Base-by-base conservation (phyloP, 2,113 vertebrate species). In the Lynx canadensis region DNA sequence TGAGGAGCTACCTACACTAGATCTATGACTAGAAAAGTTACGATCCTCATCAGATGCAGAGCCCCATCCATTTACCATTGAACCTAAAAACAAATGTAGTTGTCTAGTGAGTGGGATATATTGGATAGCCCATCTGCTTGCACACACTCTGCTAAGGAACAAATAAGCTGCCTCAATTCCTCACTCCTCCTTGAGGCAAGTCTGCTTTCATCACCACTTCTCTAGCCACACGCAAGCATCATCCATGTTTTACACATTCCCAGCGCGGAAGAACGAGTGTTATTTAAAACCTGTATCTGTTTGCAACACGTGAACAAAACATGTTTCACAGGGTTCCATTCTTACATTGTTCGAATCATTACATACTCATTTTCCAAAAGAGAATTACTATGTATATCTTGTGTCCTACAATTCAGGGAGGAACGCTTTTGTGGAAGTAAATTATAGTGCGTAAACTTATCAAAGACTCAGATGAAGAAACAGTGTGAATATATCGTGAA, bases 1-100 rank as follows among this genome's bases (percentile, higher is more conserved):
- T 85, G 99, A 99, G 74, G 99, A 99, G 98, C 99, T 99, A 98
- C 99, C 99, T 98, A 99, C 98, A 98, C 99, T 99, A 99, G 99
- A 99, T 99, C 99, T 99, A 99, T 98, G 99, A 99, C 99, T 99
- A 99, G 99, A 99, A 99, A 99, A 99, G 99, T 99, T 99, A 99
- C 98, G 99, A 97, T 99, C 99, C 98, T 99, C 99, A 98, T 99
- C 99, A 97, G 99, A 99, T 98, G 99, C 99, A 95, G 99, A 99
- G 99, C 99, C 99, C 99, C 99, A 99, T 98, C 99, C 99, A 99
- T 99, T 99, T 99, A 99, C 99, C 99, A 99, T 99, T 99, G 99
- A 99, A 98, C 99, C 99, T 99, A 99, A 98, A 99, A 99, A 99
- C 98, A 99, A 98, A 98, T 99, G 98, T 98, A 99, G 98, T 98